Evolutionary conservation across 2,113 vertebrate genomes (phyloP).

Genomic region (Trogon melanurus): DNA sequence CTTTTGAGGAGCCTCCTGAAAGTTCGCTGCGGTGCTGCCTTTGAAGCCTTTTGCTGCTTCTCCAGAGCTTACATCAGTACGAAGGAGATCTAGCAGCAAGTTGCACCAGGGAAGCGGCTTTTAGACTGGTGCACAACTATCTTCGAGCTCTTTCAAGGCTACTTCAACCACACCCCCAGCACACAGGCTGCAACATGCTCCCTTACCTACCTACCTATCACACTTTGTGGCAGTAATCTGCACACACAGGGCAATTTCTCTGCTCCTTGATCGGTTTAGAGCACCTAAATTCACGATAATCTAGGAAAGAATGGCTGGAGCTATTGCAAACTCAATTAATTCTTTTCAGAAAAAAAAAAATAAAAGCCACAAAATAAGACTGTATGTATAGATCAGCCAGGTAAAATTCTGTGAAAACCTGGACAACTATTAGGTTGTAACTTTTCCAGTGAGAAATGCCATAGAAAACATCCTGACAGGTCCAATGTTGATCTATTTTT

Average conservation of each 20-base stretch:
- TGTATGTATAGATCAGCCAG: fast-evolving
- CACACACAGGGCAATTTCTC: neutral
- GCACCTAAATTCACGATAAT: neutral
- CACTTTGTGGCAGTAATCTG: neutral
- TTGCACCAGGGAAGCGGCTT: neutral
- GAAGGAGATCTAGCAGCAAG: neutral
- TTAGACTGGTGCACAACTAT: neutral
- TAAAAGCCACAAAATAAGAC: neutral
- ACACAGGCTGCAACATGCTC: neutral
- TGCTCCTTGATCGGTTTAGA: neutral
- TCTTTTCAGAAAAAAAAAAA: neutral
- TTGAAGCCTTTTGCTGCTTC: neutral
- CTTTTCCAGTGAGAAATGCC: neutral
- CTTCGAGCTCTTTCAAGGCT: neutral
- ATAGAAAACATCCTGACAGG: neutral
- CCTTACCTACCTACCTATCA: neutral
- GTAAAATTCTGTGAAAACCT: neutral
- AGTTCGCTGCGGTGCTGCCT: neutral
- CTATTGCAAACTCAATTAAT: neutral
- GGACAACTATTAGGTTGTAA: neutral
- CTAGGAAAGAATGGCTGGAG: neutral
- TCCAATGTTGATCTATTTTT: neutral
- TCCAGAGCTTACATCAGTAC: fast-evolving
- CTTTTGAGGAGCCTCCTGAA: neutral
- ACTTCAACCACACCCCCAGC: neutral